Evolutionary conservation across 2,113 vertebrate genomes (phyloP).

Genomic region (cattle (Bos taurus)): ARS-UCD2.0 NC_037336.1:41577001-41577500

Average conservation of each 20-base stretch:
- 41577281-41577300: neutral
- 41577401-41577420: neutral
- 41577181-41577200: neutral
- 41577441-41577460: neutral
- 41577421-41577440: neutral
- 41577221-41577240: neutral
- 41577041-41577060: neutral
- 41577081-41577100: neutral
- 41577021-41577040: neutral
- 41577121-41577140: neutral
- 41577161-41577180: neutral
- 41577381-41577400: neutral
- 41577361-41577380: neutral
- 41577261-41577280: neutral
- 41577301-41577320: neutral
- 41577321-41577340: neutral
- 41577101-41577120: neutral
- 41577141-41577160: neutral
- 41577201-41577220: neutral
- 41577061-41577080: neutral
- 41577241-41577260: neutral
- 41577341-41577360: neutral
- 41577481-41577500: constrained; percentile 1
- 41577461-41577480: neutral
- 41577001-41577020: neutral